These are phyloP conservation scores for Archips xylosteana DNA, from an alignment of 2,888 invertebrate species.

Conservation along the genomic window DNA sequence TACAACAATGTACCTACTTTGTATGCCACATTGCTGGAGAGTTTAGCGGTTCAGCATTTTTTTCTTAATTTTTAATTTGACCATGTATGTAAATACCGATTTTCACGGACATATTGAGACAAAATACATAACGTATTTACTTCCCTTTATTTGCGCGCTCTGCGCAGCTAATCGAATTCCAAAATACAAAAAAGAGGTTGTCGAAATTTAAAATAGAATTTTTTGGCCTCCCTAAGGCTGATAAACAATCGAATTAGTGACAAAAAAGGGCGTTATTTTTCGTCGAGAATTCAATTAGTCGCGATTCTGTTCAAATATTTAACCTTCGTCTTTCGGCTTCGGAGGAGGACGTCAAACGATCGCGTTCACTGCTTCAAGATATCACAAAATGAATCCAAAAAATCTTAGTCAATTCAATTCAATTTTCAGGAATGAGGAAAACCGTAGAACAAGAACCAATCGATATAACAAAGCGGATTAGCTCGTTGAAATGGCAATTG, in stretches of 20 bases:
- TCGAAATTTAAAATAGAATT: slow-evolving; percentile 18
- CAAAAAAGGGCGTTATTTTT: slow-evolving; percentile 24
- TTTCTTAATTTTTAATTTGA: too few relatives aligned
- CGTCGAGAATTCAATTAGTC: slow-evolving; percentile 32
- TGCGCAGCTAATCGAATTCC: slow-evolving; percentile 27
- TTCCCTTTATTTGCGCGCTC: background rate
- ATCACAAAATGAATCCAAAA: too few relatives aligned
- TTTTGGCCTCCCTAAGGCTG: slow-evolving; percentile 5
- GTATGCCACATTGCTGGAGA: too few relatives aligned
- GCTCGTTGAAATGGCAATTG: too few relatives aligned
- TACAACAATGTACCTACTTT: too few relatives aligned
- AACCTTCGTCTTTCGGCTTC: slow-evolving; percentile 21
- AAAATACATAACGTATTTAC: too few relatives aligned
- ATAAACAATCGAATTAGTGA: slow-evolving; percentile 37
- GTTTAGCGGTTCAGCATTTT: too few relatives aligned
- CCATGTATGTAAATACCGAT: too few relatives aligned
- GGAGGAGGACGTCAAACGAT: background rate
- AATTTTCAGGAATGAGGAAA: too few relatives aligned
- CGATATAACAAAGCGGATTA: too few relatives aligned
- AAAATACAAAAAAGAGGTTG: slow-evolving; percentile 9
- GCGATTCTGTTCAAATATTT: slow-evolving; percentile 34
- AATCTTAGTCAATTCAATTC: too few relatives aligned
- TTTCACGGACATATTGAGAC: background rate
- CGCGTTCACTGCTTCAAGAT: background rate
- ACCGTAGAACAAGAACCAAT: too few relatives aligned